phyloP scores from a whole-genome alignment of 2,113 vertebrate species.

The Zapornia atra region DNA sequence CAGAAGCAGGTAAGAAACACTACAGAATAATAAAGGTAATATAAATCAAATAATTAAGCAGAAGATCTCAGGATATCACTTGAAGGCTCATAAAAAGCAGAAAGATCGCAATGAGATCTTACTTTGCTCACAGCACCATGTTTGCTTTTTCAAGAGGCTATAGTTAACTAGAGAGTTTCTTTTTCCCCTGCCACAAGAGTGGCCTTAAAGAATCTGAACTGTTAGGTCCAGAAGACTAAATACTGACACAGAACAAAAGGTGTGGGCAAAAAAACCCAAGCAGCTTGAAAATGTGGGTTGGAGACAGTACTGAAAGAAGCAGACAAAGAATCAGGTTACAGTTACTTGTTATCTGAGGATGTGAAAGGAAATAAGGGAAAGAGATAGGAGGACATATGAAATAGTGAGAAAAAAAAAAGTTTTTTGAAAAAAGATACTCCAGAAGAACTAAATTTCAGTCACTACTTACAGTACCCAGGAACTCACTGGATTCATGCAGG shows the following conservation, averaged over 20 bases:
- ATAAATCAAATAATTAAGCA: constrained; percentile 10
- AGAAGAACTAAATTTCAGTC: not conserved
- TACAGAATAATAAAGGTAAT: not conserved
- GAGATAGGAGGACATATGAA: not conserved
- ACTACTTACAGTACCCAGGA: not conserved
- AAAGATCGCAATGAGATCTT: not conserved
- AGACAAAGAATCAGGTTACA: not conserved
- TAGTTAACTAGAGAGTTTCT: not conserved
- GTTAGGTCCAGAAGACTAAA: not conserved
- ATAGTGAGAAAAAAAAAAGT: not conserved
- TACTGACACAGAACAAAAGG: not conserved
- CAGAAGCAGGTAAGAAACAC: not conserved
- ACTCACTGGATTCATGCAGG: not conserved
- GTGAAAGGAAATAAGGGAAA: not conserved
- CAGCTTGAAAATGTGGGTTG: not conserved
- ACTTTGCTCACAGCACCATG: not conserved
- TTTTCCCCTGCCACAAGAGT: not conserved
- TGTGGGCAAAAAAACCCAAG: not conserved
- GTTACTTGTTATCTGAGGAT: not conserved
- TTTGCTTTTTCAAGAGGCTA: not conserved
- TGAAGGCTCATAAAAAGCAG: not conserved
- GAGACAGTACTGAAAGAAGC: accelerated
- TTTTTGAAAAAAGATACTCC: not conserved
- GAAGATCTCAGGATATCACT: not conserved
- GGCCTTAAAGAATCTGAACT: not conserved